phyloP scores from a whole-genome alignment of 2,113 vertebrate species.

The Brachypteracias leptosomus region DNA sequence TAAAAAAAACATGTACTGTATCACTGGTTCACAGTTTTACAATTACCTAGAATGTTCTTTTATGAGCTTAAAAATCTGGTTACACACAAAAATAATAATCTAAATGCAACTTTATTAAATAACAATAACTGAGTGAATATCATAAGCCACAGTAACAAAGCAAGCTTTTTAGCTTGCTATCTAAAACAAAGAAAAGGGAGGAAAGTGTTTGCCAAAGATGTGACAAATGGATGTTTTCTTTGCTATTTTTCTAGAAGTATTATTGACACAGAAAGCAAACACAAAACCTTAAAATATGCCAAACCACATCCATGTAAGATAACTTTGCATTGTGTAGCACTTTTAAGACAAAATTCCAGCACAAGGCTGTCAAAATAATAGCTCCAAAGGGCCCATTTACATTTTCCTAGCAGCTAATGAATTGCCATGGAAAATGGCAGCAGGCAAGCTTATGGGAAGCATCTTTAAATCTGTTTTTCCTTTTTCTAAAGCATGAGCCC shows the following conservation, averaged over 20 bases:
- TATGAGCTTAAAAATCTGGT: neutral
- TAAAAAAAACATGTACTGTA: neutral
- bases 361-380: conserved; percentile 21
- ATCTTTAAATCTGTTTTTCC: neutral
- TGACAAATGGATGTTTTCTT: neutral
- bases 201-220: neutral
- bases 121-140: neutral
- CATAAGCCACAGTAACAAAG: neutral
- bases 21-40: neutral
- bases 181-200: neutral
- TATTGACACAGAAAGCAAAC: neutral
- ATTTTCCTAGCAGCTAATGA: conserved; percentile 25
- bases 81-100: neutral
- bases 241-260: neutral
- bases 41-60: neutral
- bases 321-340: neutral
- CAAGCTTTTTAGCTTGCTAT: neutral
- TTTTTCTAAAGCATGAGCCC: neutral
- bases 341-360: conserved; percentile 36
- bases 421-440: conserved; percentile 27
- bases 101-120: neutral
- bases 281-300: conserved; percentile 4
- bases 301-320: neutral
- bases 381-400: conserved; percentile 21
- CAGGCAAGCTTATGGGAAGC: conserved; percentile 8